Conservation (phyloP, 1,140 invertebrate species). For the Euura saliciscinereae region DNA sequence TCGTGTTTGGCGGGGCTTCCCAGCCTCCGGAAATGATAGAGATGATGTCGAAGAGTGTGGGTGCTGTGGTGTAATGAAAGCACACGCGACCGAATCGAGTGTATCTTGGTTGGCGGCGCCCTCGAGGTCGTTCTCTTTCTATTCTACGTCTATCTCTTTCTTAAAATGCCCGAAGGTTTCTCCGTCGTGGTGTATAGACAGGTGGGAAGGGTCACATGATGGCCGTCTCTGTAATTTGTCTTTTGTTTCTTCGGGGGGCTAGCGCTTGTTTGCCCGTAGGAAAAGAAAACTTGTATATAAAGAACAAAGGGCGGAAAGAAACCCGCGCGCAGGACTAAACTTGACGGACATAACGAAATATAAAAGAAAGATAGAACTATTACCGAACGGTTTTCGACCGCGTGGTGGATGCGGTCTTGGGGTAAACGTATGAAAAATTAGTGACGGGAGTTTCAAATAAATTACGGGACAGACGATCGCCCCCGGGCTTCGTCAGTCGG, state of each 20-base stretch:
- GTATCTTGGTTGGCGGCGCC: background rate
- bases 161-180: constrained; percentile 11
- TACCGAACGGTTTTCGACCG: background rate
- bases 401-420: background rate
- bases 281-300: constrained; percentile 41
- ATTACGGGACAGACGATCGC: constrained; percentile 45
- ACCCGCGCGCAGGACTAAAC: background rate
- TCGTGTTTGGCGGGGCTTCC: background rate
- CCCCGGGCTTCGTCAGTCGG: background rate
- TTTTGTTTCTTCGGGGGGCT: constrained; percentile 50
- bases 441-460: constrained; percentile 51
- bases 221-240: constrained; percentile 55
- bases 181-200: constrained; percentile 32
- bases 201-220: constrained; percentile 53
- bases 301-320: constrained; percentile 53
- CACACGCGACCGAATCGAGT: constrained; percentile 18
- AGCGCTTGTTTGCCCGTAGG: constrained; percentile 19
- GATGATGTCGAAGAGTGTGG: background rate
- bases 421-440: constrained; percentile 54
- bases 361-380: background rate
- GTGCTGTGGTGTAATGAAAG: background rate
- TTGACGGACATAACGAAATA: background rate
- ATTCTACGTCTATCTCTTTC: constrained; percentile 10
- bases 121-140: constrained; percentile 8
- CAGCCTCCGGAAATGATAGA: background rate